Evolutionary conservation across 1,140 invertebrate genomes (phyloP), one percentile per base, ranked within the genome.

Genomic region (Ericerus pela): DNA sequence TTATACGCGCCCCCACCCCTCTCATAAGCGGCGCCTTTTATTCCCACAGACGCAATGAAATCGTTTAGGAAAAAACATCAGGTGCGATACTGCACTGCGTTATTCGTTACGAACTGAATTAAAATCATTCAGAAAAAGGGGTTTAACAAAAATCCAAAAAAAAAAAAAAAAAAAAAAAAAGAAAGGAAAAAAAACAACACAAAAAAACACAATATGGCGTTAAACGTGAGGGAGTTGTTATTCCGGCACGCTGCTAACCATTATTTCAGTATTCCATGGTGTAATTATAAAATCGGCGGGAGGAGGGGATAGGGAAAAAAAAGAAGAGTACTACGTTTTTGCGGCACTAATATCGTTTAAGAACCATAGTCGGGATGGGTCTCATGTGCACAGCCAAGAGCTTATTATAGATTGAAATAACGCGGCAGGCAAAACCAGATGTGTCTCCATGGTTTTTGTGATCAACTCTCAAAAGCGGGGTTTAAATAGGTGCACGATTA

Each of bases 371-470:
- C 41, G 20, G n/a, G 41, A 47, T 47, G 41, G 41, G 41, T 47
- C 41, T 47, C 41, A 47, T 47, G 41, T 47, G 41, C 41, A 47
- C 41, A 24, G 41, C 41, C 41, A 47, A 47, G 20, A 24, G 41
- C 41, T 47, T 47, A 47, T 47, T 47, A 47, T 47, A 47, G 41
- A 47, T 47, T 47, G 41, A 47, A 47, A 47, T 47, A 47, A 47
- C 41, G 26, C 26, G 41, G 41, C 41, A 47, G 41, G 26, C 41
- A 47, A 47, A 47, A 47, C 41, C 41, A 47, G 41, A 47, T 47
- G 41, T 47, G 41, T 47, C 41, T 47, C 41, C 26, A 47, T 47
- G 41, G 41, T 47, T 47, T 47, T 47, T 47, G 41, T 47, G 8
- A 47, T 47, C 41, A 47, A 47, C 41, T 47, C 41, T 47, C 41